Percentiles rank a stretch among this genome's conserved stretches.
Conservation (phyloP, 1,140 invertebrate genomes). For the Drosophila nebulosa region DNA sequence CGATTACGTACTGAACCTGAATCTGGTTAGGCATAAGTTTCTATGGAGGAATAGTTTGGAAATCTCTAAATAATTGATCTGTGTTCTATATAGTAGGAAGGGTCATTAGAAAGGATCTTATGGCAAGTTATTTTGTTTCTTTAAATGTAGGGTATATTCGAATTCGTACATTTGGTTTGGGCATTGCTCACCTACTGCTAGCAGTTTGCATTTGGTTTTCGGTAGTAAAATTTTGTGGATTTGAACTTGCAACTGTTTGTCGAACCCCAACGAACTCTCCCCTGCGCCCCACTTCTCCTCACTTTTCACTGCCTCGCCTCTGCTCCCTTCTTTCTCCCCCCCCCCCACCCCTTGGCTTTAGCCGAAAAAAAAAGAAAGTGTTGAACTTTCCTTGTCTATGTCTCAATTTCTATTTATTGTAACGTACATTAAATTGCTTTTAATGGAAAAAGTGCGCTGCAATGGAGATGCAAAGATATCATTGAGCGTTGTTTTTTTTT, state of each 20-base stretch:
- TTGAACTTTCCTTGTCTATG: slow-evolving; percentile 66
- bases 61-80: too few relatives aligned
- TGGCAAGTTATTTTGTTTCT: slow-evolving; percentile 35
- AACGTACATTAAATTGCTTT: slow-evolving; percentile 68
- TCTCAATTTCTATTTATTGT: slow-evolving; percentile 68
- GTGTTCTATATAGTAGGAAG: too few relatives aligned
- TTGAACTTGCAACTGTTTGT: slow-evolving; percentile 61
- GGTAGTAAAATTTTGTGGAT: slow-evolving; percentile 5
- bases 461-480: slow-evolving; percentile 52
- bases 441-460: slow-evolving; percentile 46
- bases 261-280: not conserved
- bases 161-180: too few relatives aligned
- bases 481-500: slow-evolving; percentile 20
- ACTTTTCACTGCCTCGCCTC: too few relatives aligned
- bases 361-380: slow-evolving; percentile 61
- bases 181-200: slow-evolving; percentile 52
- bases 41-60: too few relatives aligned
- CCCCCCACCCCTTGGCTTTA: not conserved
- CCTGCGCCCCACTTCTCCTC: too few relatives aligned
- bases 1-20: too few relatives aligned
- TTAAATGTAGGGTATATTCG: too few relatives aligned
- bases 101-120: too few relatives aligned
- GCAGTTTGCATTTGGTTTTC: not conserved
- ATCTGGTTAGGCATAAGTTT: too few relatives aligned
- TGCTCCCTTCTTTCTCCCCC: not conserved